Base-by-base conservation (phyloP, 2,797 vertebrate species). In the Danio jaintianensis region DNA sequence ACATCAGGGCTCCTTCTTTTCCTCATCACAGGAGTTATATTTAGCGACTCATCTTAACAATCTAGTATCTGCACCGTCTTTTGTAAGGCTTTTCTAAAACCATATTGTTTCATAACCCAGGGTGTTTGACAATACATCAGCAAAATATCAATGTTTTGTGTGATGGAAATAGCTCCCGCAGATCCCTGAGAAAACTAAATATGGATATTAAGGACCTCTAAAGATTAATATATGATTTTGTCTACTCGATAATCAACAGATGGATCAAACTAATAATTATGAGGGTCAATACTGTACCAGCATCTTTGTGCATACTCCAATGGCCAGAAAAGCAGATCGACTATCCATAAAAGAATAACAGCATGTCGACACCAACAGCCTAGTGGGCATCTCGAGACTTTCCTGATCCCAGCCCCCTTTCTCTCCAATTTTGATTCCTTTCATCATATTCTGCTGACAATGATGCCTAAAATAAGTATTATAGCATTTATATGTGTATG, bases 1-100 rank as follows among this genome's bases (percentile, higher is more conserved):
- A 43, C 56, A 29, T 45, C 67, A 43, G 58, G 40, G 5, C 43
- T 61, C 40, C 2, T n/a, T 72, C 9, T n/a, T 71, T 55, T n/a
- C 42, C 70, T 64, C 43, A 73, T 56, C 69, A 15, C 40, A 29
- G 0, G 58, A 42, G 18, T 22, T 67, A 71, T 72, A 43, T 63
- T 80, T 72, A 58, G 50, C 29, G n/a, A 13, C 0, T 50, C 53
- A 38, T 74, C 70, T 58, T 13, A 16, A 61, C 50, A 22, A 56
- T 59, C 9, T 47, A n/a, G 20, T 61, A 36, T 18, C 56, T 13
- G 16, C 38, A 74, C 8, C n/a, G 29, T 68, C 45, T 48, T 15
- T 48, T 48, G 20, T 48, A 48, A 45, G 15, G 43, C 8, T 47
- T 56, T 59, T 73, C 40, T 8, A 0, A 15, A 47, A 47, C 7